A percentile compares a stretch with the other conserved stretches of the same genome.
These are phyloP conservation scores for Chalcosyrphus nemorum DNA, from an alignment of 2,888 invertebrate species.

Conservation along the genomic window DNA sequence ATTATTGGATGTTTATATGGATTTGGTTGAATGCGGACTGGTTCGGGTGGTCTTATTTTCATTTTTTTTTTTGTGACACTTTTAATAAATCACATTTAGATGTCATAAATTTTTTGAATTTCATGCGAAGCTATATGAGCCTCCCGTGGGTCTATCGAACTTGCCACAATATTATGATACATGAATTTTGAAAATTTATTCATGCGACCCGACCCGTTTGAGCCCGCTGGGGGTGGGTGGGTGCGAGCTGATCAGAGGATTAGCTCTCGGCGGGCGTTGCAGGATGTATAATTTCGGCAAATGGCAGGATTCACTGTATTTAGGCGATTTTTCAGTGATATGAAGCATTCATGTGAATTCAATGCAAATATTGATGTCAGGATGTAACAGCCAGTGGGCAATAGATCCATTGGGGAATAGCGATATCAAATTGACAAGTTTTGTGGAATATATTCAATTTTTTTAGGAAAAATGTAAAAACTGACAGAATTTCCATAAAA, in stretches of 20 bases:
- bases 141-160: background rate
- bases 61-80: slow-evolving; percentile 11
- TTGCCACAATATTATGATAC: slow-evolving; percentile 19
- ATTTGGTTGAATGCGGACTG: background rate
- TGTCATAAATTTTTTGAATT: slow-evolving; percentile 28
- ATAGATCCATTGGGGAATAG: slow-evolving; percentile 4
- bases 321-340: background rate
- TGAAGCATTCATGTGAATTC: slow-evolving; percentile 14
- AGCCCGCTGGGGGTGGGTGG: background rate
- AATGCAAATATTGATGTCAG: slow-evolving; percentile 14
- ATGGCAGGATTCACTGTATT: slow-evolving; percentile 8
- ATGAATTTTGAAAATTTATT: slow-evolving; percentile 7
- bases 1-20: slow-evolving; percentile 32
- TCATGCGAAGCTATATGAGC: background rate
- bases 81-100: slow-evolving; percentile 38
- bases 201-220: background rate
- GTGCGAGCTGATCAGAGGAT: background rate
- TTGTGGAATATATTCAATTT: background rate
- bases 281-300: background rate
- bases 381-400: background rate
- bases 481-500: too few relatives aligned
- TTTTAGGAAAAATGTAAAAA: background rate
- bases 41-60: too few relatives aligned
- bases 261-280: background rate
- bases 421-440: slow-evolving; percentile 1